Base-by-base conservation (phyloP, 2,888 invertebrate genomes). In the Polymixis flavicincta region DNA sequence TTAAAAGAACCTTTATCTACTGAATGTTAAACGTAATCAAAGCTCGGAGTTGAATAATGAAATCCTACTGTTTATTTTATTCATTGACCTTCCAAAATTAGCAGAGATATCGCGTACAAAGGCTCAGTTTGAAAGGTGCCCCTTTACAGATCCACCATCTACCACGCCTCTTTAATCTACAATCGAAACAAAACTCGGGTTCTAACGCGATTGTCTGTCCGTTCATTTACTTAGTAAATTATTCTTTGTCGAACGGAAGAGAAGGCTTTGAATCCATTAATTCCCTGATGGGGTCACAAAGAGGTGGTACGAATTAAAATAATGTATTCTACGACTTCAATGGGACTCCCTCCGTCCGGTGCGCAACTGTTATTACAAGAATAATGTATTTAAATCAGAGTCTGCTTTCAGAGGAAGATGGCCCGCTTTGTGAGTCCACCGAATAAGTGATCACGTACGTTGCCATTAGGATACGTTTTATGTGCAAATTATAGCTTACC, bases 191-290 rank as follows among this genome's bases (percentile, higher is more conserved):
- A 95, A 96, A 96, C 95, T 91, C 90, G 91, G 91, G 91, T 89
- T 92, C 92, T 95, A 96, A 96, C 95, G 92, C 95, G 95, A 96
- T 96, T 96, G 96, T 96, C 95, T 94, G 94, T 89, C 92, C 93
- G 93, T 95, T 96, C 96, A 96, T 96, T 96, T 96, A 96, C 96
- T 96, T 96, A 96, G 94, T 95, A 96, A 96, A 96, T 96, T 96
- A 96, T 96, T 96, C 96, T 96, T 96, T 96, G 96, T 96, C 92
- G 93, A 95, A 94, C 96, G 96, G 95, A 95, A 95, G 95, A 95
- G 96, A 94, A 94, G 94, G 93, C 94, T 96, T 96, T 96, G 96
- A 96, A 96, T 96, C 95, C 96, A 96, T 96, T 96, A 96, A 96
- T 96, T 94, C 94, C 89, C 89, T 93, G 95, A 95, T 93, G 95